phyloP scores from a whole-genome alignment of 2,113 vertebrate genomes.

The Mormoops blainvillei region DNA sequence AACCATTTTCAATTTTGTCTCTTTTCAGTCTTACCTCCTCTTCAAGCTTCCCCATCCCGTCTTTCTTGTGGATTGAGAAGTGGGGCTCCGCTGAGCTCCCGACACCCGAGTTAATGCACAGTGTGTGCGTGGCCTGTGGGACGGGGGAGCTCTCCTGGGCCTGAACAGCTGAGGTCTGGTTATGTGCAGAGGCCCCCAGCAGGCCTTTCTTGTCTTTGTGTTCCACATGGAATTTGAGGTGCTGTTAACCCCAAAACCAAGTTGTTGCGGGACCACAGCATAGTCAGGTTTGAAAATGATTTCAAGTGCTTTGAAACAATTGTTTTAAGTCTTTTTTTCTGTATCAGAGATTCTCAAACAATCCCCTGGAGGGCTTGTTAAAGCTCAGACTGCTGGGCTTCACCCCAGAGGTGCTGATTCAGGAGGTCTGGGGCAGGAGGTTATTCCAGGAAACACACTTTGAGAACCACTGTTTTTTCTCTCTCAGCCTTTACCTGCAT shows the following conservation, averaged over 20 bases:
- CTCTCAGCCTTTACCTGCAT: neutral
- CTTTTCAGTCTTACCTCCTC: neutral
- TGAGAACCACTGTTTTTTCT: neutral
- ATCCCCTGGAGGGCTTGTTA: neutral
- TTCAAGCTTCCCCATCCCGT: neutral
- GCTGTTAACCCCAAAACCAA: neutral
- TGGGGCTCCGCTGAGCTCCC: no score
- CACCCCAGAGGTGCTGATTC: neutral
- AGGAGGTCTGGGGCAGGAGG: neutral
- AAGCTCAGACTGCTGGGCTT: neutral
- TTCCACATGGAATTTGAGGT: neutral
- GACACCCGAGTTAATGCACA: neutral
- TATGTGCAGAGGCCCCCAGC: no score
- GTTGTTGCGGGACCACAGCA: neutral
- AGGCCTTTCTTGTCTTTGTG: neutral
- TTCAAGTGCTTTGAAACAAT: neutral
- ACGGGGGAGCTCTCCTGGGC: neutral
- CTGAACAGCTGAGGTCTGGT: fast-evolving
- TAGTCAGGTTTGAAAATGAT: neutral
- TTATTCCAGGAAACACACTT: neutral
- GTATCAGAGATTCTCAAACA: neutral
- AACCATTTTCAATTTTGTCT: neutral
- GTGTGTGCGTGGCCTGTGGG: no score
- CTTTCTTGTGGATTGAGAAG: neutral
- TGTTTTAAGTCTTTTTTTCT: neutral